Conservation (phyloP, 2,888 invertebrate species). For the Cheilosia soror region DNA sequence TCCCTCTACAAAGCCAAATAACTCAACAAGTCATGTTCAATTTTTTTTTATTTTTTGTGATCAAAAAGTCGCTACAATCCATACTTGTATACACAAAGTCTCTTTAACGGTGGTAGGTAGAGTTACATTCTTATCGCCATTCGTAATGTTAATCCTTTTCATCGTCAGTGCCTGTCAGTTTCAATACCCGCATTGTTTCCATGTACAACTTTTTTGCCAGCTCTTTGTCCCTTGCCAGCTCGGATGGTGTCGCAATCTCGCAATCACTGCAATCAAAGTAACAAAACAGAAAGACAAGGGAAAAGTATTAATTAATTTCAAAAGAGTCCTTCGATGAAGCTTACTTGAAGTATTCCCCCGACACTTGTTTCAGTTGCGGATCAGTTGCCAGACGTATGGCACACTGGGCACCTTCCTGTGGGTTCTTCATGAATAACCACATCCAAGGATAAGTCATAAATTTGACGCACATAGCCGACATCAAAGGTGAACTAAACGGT, state of each 20-base stretch:
- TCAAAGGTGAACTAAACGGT: constrained; percentile 82
- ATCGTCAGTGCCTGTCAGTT: constrained; percentile 80
- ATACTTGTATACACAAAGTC: neutral
- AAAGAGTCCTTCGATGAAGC: constrained; percentile 67
- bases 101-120: neutral
- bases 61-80: constrained; percentile 28
- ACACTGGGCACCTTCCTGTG: constrained; percentile 89
- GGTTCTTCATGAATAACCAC: constrained; percentile 88
- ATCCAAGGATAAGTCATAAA: constrained; percentile 87
- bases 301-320: constrained; percentile 53
- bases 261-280: constrained; percentile 85
- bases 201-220: constrained; percentile 84
- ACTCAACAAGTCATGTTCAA: no score
- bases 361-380: constrained; percentile 85
- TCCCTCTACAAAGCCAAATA: no score
- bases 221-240: constrained; percentile 85
- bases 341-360: constrained; percentile 89
- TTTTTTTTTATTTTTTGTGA: constrained; percentile 23
- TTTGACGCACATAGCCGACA: constrained; percentile 84
- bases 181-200: constrained; percentile 81
- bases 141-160: constrained; percentile 66
- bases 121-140: constrained; percentile 21
- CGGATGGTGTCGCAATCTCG: constrained; percentile 84
- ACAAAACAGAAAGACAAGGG: constrained; percentile 51
- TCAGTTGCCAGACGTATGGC: constrained; percentile 87